Conservation (phyloP, 2,797 vertebrate species). For the Squalus acanthias region DNA sequence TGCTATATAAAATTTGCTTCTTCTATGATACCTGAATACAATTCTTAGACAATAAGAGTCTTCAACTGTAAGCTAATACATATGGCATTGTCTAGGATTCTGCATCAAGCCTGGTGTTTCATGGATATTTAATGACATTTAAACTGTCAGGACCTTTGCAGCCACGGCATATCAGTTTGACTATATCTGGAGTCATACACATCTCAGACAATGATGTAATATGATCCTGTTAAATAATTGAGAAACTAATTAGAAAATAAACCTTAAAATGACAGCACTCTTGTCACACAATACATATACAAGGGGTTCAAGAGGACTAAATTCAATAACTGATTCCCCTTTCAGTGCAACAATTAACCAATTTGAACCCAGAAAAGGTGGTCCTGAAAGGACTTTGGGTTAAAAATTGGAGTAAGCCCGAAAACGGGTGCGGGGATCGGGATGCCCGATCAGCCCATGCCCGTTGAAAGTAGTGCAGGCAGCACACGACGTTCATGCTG, state of each 20-base stretch:
- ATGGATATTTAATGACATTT: not conserved
- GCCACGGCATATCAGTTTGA: not conserved
- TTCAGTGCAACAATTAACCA: not conserved
- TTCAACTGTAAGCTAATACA: not conserved
- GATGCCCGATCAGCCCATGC: no score
- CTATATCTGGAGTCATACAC: not conserved
- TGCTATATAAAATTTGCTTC: no score
- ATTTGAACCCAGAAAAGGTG: not conserved
- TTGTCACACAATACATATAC: not conserved
- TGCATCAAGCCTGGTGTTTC: not conserved
- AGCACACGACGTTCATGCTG: no score
- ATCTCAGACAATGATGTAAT: constrained; percentile 10
- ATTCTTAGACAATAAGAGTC: not conserved
- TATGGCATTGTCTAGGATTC: not conserved
- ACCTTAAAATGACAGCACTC: not conserved
- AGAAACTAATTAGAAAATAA: constrained; percentile 22
- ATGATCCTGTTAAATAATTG: constrained; percentile 26
- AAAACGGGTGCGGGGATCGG: no score
- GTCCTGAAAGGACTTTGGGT: not conserved
- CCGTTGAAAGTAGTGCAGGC: no score
- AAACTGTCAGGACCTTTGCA: not conserved
- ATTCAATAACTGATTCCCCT: not conserved
- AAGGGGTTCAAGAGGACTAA: not conserved
- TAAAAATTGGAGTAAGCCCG: no score
- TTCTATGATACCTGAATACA: not conserved